Evolutionary conservation across 2,888 invertebrate genomes (phyloP).

Genomic region (Eubasilissa splendida): DNA sequence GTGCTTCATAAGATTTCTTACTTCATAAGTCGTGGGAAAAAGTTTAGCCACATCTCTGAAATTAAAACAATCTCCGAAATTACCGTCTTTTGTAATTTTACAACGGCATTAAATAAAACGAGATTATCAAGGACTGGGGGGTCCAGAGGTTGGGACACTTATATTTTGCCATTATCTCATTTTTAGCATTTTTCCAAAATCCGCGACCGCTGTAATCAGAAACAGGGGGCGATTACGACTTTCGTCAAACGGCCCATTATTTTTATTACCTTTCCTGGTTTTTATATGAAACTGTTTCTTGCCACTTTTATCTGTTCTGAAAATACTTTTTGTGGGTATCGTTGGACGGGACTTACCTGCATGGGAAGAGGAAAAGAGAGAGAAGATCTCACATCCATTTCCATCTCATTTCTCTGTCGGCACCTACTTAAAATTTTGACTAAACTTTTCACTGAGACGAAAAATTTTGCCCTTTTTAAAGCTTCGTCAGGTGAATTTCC

Average conservation of each 20-base stretch:
- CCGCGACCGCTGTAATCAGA: slow-evolving; percentile 16
- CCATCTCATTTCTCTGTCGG: too few relatives aligned
- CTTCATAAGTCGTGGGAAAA: background rate
- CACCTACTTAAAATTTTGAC: too few relatives aligned
- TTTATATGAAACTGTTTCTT: too few relatives aligned
- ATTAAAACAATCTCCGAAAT: slow-evolving; percentile 20
- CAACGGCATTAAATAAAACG: slow-evolving; percentile 20
- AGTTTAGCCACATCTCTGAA: slow-evolving; percentile 6
- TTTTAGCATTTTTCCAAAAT: slow-evolving; percentile 20
- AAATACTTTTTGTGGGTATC: too few relatives aligned
- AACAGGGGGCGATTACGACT: slow-evolving; percentile 2
- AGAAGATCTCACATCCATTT: too few relatives aligned
- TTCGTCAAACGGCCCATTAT: slow-evolving; percentile 6
- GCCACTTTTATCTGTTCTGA: too few relatives aligned
- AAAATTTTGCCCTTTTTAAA: too few relatives aligned
- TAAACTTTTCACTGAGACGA: too few relatives aligned
- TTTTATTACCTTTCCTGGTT: background rate
- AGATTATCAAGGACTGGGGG: slow-evolving; percentile 4
- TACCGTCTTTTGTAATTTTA: slow-evolving; percentile 22
- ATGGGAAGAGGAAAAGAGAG: too few relatives aligned
- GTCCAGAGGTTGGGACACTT: background rate
- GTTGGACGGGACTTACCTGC: too few relatives aligned
- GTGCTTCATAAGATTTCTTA: background rate
- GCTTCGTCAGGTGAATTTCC: too few relatives aligned
- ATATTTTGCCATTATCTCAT: background rate